Base-by-base conservation (phyloP, 2,113 vertebrate genomes). In the Chloroceryle aenea region DNA sequence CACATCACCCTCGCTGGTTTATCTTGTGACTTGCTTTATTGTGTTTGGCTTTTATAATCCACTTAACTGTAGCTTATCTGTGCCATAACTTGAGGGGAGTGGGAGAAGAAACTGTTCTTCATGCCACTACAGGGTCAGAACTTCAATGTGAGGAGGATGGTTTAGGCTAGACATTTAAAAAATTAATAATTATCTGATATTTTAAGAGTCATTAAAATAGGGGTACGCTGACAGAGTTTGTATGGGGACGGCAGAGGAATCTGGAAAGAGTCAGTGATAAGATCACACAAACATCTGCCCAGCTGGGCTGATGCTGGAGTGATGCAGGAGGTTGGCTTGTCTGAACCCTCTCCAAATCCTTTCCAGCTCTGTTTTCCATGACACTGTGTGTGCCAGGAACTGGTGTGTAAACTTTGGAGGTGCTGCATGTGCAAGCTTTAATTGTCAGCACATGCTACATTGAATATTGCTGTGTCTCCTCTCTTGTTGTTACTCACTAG, bases 31-130 rank as follows among this genome's bases (percentile, higher is more conserved):
- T 75, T 79, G 56, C 10, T 67, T 21, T 63, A 53, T 64, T 68
- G 42, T 47, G 20, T 74, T 94, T 92, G 74, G 75, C 72, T 96
- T 81, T 93, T 77, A 67, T 63, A 90, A 90, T 81, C 86, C 50
- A 80, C 73, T 92, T 74, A 80, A 90, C 55, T 55, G 12, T 63
- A 67, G 55, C 66, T 91, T 92, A 56, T 84, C 73, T 95, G 2
- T 15, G 0, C 78, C 29, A 6, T 87, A 59, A 89, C 75, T 93
- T 48, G 66, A 64, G 55, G 78, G 74, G 78, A 87, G 74, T 47
- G 42, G 63, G 67, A 71, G 32, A 25, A 76, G 79, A 13, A 90
- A 21, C 61, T 71, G 76, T 71, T 86, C 45, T 90, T n/a, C 18
- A 0, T 38, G 47, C 32, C 27, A 9, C 38, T 77, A 64, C 32